Conservation (phyloP, 2,888 invertebrate species). For the Apamea epomidion region DNA sequence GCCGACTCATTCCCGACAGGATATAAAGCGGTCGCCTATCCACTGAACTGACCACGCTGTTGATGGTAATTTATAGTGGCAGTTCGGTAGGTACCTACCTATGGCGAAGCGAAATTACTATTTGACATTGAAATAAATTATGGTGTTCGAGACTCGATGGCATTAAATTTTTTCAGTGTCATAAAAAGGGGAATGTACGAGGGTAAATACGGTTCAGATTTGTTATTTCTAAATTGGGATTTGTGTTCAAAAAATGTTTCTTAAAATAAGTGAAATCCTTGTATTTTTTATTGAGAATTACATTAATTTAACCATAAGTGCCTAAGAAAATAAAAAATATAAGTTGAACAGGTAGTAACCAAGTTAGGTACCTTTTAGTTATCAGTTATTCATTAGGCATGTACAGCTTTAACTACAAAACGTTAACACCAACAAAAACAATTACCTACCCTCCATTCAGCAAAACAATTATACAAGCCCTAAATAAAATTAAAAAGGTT, state of each 20-base stretch:
- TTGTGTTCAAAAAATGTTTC: background rate
- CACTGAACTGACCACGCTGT: background rate
- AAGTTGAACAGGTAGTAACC: background rate
- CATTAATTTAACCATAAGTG: background rate
- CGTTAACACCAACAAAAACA: conserved; percentile 13
- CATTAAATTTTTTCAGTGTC: background rate
- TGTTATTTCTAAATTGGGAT: background rate
- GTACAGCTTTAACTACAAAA: background rate
- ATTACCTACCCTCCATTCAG: background rate
- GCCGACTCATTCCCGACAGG: conserved; percentile 65
- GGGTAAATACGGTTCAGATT: background rate
- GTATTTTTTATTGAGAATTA: background rate
- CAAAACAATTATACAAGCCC: conserved; percentile 30
- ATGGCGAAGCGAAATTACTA: background rate
- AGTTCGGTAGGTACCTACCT: background rate
- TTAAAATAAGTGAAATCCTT: background rate
- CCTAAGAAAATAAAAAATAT: background rate
- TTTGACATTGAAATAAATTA: conserved; percentile 10
- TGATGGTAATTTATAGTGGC: background rate
- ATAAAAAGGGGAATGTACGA: background rate
- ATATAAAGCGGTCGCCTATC: conserved; percentile 68
- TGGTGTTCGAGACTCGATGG: background rate
- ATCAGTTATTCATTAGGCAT: background rate
- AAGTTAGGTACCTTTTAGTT: background rate
- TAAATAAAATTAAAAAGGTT: conserved; percentile 32